Percentiles rank a stretch among this genome's conserved stretches.
Conservation (phyloP, 2,888 invertebrate genomes). For the Agriopis aurantiaria region DNA sequence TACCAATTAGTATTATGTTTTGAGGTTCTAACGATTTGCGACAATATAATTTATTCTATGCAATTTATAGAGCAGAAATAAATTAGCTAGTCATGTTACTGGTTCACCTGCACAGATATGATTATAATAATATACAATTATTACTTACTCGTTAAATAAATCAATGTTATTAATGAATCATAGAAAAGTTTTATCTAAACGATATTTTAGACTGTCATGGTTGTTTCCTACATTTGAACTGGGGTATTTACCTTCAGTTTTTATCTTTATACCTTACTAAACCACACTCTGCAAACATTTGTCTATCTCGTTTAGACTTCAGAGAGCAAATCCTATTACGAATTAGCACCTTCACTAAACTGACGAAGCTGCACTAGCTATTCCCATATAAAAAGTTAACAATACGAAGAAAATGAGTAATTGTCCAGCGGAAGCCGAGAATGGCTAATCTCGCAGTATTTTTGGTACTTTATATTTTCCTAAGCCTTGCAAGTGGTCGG, state of each 20-base stretch:
- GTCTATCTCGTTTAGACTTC: conserved; percentile 22
- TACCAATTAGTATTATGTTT: not conserved
- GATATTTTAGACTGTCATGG: no score
- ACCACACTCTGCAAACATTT: conserved; percentile 38
- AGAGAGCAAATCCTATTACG: conserved; percentile 26
- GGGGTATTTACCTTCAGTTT: not conserved
- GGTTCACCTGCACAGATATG: not conserved
- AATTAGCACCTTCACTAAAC: conserved; percentile 50
- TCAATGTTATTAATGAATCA: no score
- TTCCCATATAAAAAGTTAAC: conserved; percentile 48
- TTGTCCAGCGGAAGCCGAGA: conserved; percentile 43
- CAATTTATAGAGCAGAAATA: not conserved
- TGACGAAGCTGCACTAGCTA: not conserved
- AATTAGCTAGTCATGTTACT: not conserved
- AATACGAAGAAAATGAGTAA: conserved; percentile 34
- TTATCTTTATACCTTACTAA: conserved; percentile 16
- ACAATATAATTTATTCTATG: not conserved
- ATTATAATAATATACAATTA: not conserved
- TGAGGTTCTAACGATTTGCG: not conserved
- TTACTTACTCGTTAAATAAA: no score
- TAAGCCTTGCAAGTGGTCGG: conserved; percentile 50
- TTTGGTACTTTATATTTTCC: conserved; percentile 53
- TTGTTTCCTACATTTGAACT: no score
- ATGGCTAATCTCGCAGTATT: conserved; percentile 63
- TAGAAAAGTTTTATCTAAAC: no score